Percentiles rank a stretch among this genome's conserved stretches.
Conservation (phyloP, 2,888 invertebrate genomes). For the Trachelus tabidus region DNA sequence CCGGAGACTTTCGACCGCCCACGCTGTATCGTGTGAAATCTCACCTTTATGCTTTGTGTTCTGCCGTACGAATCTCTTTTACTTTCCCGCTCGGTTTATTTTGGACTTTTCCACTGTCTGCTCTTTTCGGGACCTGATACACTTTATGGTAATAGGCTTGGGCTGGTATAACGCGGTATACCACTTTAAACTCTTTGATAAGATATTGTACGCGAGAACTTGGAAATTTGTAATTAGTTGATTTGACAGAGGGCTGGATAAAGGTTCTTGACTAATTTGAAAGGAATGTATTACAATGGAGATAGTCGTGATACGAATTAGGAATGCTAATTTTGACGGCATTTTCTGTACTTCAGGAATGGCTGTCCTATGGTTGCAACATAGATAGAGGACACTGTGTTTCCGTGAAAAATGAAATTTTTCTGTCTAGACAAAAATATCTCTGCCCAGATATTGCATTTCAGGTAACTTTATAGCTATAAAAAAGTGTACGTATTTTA, state of each 20-base stretch:
- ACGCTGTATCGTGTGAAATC: not conserved
- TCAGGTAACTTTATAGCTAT: not conserved
- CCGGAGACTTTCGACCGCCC: not conserved
- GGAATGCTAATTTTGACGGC: not conserved
- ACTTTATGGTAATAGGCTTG: not conserved
- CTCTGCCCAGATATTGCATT: not conserved
- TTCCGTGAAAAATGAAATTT: not conserved
- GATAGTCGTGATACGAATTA: not conserved
- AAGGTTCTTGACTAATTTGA: not conserved
- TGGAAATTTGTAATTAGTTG: not conserved
- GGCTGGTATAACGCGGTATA: not conserved
- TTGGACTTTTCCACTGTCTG: not conserved
- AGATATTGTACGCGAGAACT: not conserved
- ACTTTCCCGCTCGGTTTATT: not conserved
- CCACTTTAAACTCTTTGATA: not conserved
- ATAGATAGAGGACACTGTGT: not conserved
- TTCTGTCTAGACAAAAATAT: not conserved
- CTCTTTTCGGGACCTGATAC: not conserved
- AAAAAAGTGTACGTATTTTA: not conserved
- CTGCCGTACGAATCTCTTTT: not conserved
- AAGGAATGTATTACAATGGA: not conserved
- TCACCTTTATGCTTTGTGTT: not conserved
- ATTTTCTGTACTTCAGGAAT: not conserved
- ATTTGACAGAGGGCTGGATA: not conserved
- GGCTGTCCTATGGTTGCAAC: not conserved